phyloP scores from a whole-genome alignment of 2,888 invertebrate genomes.

The Criorhina ranunculi region DNA sequence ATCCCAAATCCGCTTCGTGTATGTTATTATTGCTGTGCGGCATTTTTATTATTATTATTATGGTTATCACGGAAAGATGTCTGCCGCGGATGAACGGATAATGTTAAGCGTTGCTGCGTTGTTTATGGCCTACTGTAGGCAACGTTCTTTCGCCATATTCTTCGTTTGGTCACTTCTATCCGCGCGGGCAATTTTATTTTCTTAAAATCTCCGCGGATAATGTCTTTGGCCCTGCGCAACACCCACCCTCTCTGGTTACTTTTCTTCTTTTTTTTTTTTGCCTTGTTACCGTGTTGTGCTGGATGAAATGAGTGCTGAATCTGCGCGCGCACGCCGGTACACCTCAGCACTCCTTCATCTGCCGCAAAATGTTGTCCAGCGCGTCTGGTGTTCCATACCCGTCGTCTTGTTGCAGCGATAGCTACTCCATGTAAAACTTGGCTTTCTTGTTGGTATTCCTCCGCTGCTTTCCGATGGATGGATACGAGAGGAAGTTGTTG shows the following conservation, averaged over 20 bases:
- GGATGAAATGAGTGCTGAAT: constrained; percentile 49
- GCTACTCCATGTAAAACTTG: constrained; percentile 52
- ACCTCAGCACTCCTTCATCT: constrained; percentile 31
- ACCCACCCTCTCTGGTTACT: constrained; percentile 4
- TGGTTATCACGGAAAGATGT: constrained; percentile 68
- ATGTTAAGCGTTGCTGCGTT: constrained; percentile 58
- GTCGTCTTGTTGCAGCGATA: constrained; percentile 48
- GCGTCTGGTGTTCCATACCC: too few relatives aligned
- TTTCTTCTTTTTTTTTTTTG: constrained; percentile 64
- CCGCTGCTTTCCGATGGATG: constrained; percentile 33
- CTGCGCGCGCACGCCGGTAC: constrained; percentile 14
- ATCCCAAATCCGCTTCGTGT: constrained; percentile 34
- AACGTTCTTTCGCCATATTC: constrained; percentile 34
- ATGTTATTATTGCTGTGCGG: constrained; percentile 54
- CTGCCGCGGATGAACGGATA: constrained; percentile 63
- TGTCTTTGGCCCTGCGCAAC: constrained; percentile 1
- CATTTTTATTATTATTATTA: constrained; percentile 68
- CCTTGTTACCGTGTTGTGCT: constrained; percentile 51
- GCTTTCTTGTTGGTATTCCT: constrained; percentile 24
- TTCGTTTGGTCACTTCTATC: constrained; percentile 7
- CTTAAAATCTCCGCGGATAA: constrained; percentile 27
- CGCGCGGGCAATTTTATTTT: constrained; percentile 23
- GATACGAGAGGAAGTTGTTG: constrained; percentile 40
- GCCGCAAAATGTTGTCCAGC: constrained; percentile 36
- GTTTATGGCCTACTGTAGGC: constrained; percentile 48